Conservation (phyloP, 2,888 invertebrate genomes). For the Uropetala carovei region DNA sequence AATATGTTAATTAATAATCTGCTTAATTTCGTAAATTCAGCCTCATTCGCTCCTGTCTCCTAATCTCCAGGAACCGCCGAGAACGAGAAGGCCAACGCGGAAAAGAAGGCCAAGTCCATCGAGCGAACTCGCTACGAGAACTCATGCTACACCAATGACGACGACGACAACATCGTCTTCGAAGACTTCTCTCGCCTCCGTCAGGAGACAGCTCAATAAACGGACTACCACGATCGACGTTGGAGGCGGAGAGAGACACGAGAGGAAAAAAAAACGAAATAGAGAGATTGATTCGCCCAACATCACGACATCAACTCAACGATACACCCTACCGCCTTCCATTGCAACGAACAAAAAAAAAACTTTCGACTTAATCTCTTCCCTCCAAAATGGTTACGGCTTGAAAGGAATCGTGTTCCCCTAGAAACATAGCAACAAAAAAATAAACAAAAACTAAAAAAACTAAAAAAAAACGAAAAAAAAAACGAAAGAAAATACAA, state of each 20-base stretch:
- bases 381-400: conserved; percentile 45
- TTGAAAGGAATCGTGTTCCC: conserved; percentile 31
- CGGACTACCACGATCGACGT: neutral
- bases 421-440: conserved; percentile 7
- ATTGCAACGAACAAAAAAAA: neutral
- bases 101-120: conserved; percentile 91
- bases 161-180: conserved; percentile 97
- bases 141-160: conserved; percentile 90
- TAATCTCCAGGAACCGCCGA: conserved; percentile 80
- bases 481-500: neutral
- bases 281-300: neutral
- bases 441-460: neutral
- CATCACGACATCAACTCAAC: conserved; percentile 27
- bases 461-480: neutral
- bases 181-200: conserved; percentile 98
- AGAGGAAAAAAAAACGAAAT: conserved; percentile 8
- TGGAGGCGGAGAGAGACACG: conserved; percentile 53
- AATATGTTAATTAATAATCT: neutral
- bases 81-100: conserved; percentile 84
- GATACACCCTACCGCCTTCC: conserved; percentile 46
- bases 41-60: too few species aligned
- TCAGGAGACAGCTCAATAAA: conserved; percentile 84
- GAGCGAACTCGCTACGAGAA: conserved; percentile 89
- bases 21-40: too few species aligned
- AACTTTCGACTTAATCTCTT: conserved; percentile 1